These are phyloP conservation scores for Eurystomus gularis DNA, from an alignment of 2,113 vertebrate genomes.

Conservation along the genomic window DNA sequence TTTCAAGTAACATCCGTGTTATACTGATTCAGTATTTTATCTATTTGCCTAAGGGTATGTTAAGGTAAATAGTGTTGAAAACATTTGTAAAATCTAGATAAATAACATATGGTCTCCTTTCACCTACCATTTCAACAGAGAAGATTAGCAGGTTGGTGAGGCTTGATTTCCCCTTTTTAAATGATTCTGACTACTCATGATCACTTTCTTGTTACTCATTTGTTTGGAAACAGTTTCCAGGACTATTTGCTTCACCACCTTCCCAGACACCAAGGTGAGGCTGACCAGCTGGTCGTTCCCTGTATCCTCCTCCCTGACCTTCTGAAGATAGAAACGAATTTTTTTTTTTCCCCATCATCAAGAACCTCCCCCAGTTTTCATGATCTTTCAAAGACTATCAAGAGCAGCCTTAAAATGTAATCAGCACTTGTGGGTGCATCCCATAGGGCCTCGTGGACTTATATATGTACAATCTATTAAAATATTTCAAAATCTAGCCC, in stretches of 20 bases:
- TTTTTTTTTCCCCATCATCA: not conserved
- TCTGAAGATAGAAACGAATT: not conserved
- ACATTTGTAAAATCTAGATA: not conserved
- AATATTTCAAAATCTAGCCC: not conserved
- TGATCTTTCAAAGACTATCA: not conserved
- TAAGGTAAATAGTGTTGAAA: not conserved
- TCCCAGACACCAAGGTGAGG: not conserved
- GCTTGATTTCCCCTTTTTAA: not conserved
- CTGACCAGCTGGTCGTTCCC: not conserved
- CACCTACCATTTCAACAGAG: not conserved
- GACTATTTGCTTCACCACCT: not conserved
- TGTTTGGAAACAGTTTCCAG: not conserved
- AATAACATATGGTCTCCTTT: not conserved
- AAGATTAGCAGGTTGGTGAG: not conserved
- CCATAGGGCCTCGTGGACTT: too few species aligned
- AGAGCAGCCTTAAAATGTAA: not conserved
- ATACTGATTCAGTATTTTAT: not conserved
- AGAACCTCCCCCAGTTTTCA: not conserved
- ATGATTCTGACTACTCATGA: not conserved
- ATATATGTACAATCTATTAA: not conserved
- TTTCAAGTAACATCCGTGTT: not conserved
- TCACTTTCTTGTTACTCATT: not conserved
- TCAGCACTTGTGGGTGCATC: not conserved
- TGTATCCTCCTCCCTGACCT: not conserved
- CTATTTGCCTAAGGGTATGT: not conserved